Base-by-base conservation (phyloP, 2,888 invertebrate species). In the Ryuthela nishihirai region DNA sequence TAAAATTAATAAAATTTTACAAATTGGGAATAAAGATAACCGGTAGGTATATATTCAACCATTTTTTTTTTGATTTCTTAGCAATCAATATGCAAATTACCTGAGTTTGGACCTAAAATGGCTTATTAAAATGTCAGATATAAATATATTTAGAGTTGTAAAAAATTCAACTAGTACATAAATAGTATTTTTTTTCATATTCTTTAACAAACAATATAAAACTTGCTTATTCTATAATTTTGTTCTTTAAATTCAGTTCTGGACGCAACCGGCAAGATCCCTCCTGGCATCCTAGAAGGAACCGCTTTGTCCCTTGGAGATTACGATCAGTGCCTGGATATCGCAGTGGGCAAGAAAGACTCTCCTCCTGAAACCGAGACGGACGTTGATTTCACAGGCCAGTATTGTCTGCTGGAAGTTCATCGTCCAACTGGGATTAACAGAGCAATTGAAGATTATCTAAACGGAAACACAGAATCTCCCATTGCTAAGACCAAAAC, bases 201-300 rank as follows among this genome's bases (percentile, higher is more conserved):
- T n/a, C n/a, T n/a, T n/a, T n/a, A n/a, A n/a, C n/a, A n/a, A n/a
- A n/a, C n/a, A n/a, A n/a, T n/a, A n/a, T n/a, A n/a, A n/a, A n/a
- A n/a, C n/a, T n/a, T n/a, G n/a, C n/a, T n/a, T n/a, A n/a, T n/a
- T n/a, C n/a, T n/a, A n/a, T n/a, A n/a, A n/a, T n/a, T n/a, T n/a
- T n/a, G n/a, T n/a, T n/a, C n/a, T n/a, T n/a, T n/a, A n/a, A n/a
- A 47, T 47, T 7, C 32, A 64, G 64, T 62, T 42, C 34, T 64
- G 4, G 64, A 64, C 36, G 58, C 64, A 1, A 48, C 62, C 1
- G 62, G 62, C 12, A 54, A 53, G 21, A 42, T 60, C 3, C 64
- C 64, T 9, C 32, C 59, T 5, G 64, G 64, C 7, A 26, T 64
- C 10, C n/a, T 64, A 15, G 64, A 64, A 29, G 62, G 62, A 0